Conservation (phyloP, 2,797 vertebrate species). For the Gallirallus australis region DNA sequence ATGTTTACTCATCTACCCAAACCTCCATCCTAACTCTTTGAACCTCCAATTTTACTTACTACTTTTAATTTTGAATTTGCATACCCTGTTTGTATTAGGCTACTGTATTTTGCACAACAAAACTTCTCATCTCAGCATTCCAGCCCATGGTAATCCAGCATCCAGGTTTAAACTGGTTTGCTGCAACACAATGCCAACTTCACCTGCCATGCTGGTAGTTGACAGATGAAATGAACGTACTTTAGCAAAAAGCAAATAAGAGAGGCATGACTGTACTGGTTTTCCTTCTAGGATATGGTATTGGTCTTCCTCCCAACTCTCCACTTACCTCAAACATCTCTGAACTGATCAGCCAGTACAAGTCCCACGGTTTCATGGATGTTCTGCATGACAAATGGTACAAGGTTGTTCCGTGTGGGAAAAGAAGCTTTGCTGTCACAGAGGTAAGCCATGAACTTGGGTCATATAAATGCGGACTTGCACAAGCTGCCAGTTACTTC, state of each 20-base stretch:
- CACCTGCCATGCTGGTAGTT: neutral
- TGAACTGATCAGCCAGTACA: slow-evolving; percentile 96
- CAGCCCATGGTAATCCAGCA: neutral
- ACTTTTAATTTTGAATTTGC: neutral
- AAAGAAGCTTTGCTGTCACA: slow-evolving; percentile 95
- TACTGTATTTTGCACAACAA: neutral
- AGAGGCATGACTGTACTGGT: neutral
- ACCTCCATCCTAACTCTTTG: neutral
- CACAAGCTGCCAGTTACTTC: neutral
- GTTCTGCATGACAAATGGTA: slow-evolving; percentile 99
- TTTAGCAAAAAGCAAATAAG: neutral
- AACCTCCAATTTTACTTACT: neutral
- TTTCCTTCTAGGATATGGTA: slow-evolving; percentile 90
- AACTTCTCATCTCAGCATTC: neutral
- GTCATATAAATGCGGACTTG: neutral
- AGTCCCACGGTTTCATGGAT: slow-evolving; percentile 98
- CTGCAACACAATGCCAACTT: neutral
- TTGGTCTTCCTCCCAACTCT: slow-evolving; percentile 96
- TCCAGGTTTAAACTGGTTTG: neutral
- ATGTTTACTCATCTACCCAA: neutral
- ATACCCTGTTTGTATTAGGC: neutral
- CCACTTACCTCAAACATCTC: slow-evolving; percentile 96
- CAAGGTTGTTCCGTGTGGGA: slow-evolving; percentile 96
- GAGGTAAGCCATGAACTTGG: slow-evolving; percentile 83
- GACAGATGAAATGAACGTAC: neutral